Evolutionary conservation across 2,113 vertebrate genomes (phyloP).

Genomic region (Zosterops pallidus): DNA sequence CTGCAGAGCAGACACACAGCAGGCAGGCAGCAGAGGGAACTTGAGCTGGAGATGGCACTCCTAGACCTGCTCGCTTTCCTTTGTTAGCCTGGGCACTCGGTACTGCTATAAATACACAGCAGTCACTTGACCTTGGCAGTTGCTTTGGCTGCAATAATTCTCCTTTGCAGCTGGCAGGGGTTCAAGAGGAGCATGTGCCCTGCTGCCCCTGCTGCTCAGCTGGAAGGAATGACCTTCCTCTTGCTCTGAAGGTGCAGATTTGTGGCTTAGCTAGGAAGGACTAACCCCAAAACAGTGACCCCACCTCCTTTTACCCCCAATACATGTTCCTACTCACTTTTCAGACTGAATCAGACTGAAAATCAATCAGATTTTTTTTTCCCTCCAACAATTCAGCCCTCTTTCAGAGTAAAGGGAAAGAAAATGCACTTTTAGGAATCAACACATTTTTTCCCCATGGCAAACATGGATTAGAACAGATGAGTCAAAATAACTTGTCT

Average conservation of each 20-base stretch:
- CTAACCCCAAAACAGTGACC: background rate
- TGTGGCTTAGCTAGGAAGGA: background rate
- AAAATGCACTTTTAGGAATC: background rate
- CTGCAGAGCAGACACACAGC: background rate
- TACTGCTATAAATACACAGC: constrained; percentile 45
- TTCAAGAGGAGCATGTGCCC: constrained; percentile 2
- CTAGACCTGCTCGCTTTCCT: background rate
- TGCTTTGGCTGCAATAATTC: constrained; percentile 10
- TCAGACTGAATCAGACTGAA: background rate
- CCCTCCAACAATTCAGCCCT: background rate
- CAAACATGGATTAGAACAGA: background rate
- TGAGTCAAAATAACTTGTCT: background rate
- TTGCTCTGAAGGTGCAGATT: background rate
- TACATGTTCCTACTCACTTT: background rate
- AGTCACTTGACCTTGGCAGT: constrained; percentile 45
- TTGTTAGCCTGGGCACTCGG: background rate
- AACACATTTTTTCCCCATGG: rapidly evolving
- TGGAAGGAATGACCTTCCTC: background rate
- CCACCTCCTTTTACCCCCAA: background rate
- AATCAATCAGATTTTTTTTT: rapidly evolving
- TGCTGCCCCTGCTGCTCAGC: background rate
- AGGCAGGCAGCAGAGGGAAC: background rate
- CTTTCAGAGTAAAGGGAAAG: background rate
- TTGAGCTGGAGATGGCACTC: background rate
- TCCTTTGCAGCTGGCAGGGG: background rate